Percentiles rank a stretch among this genome's conserved stretches.
Conservation (phyloP, 2,888 invertebrate species). For the Gerosis bhagava region DNA sequence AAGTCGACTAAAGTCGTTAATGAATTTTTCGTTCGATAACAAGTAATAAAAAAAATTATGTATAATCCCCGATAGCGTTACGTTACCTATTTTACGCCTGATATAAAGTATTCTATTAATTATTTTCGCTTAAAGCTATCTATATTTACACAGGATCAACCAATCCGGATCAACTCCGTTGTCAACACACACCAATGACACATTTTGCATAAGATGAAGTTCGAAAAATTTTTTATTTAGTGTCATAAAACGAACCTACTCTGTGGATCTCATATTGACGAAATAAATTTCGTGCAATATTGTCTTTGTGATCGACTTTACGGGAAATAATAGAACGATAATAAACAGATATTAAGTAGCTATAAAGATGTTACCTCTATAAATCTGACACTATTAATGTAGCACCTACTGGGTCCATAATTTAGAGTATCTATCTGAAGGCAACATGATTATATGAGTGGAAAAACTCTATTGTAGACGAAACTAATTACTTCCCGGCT, state of each 20-base stretch:
- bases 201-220: conserved; percentile 1
- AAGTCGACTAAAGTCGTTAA: not conserved
- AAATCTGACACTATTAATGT: conserved; percentile 40
- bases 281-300: conserved; percentile 36
- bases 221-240: conserved; percentile 35
- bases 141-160: not conserved
- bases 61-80: not conserved
- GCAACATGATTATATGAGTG: too few relatives aligned
- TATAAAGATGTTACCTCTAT: conserved; percentile 40
- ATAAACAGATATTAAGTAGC: conserved; percentile 44
- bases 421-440: too few relatives aligned
- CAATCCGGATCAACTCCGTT: not conserved
- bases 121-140: too few relatives aligned
- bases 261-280: too few relatives aligned
- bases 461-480: too few relatives aligned
- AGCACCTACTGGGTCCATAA: conserved; percentile 3
- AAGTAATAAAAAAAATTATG: too few relatives aligned
- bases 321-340: conserved; percentile 34
- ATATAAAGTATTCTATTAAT: too few relatives aligned
- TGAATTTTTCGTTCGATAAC: not conserved
- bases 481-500: too few relatives aligned
- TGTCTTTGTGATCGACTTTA: conserved; percentile 37
- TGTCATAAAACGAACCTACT: conserved; percentile 35
- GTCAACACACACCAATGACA: too few relatives aligned
- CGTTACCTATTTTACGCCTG: too few relatives aligned